A percentile compares a stretch with the other conserved stretches of the same genome.
Evolutionary conservation across 2,888 invertebrate genomes (phyloP).

Genomic region (Leptinotarsa juncta): DNA sequence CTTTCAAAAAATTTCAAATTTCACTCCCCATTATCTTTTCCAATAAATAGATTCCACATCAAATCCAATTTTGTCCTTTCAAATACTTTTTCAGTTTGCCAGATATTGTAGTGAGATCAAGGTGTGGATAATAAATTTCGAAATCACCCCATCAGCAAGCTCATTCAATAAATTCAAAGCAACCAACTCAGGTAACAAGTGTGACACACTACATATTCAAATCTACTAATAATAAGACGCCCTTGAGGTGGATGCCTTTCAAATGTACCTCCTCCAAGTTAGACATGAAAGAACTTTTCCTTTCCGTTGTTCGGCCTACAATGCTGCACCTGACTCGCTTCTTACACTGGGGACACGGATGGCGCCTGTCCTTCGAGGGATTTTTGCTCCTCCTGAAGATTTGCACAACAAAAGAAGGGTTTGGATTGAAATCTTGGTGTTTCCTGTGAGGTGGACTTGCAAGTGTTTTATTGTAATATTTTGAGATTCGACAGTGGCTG

Average conservation of each 20-base stretch:
- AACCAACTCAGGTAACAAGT: constrained; percentile 27
- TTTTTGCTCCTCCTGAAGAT: constrained; percentile 15
- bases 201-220: constrained; percentile 16
- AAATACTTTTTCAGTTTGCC: no score
- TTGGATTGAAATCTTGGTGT: constrained; percentile 16
- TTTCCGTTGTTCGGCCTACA: constrained; percentile 10
- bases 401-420: constrained; percentile 20
- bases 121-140: not conserved
- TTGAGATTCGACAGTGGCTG: not conserved
- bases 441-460: constrained; percentile 8
- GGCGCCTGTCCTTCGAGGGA: constrained; percentile 4
- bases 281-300: constrained; percentile 14
- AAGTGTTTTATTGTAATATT: constrained; percentile 2
- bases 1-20: no score
- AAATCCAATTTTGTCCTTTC: no score
- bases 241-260: constrained; percentile 50
- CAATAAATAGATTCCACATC: no score
- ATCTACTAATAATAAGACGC: constrained; percentile 47
- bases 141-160: constrained; percentile 1
- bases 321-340: constrained; percentile 19
- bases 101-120: no score
- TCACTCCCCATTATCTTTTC: no score
- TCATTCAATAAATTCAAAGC: not conserved
- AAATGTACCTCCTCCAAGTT: constrained; percentile 32
- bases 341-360: constrained; percentile 14